Conservation (phyloP, 1,140 invertebrate species). For the Galleria mellonella region DNA sequence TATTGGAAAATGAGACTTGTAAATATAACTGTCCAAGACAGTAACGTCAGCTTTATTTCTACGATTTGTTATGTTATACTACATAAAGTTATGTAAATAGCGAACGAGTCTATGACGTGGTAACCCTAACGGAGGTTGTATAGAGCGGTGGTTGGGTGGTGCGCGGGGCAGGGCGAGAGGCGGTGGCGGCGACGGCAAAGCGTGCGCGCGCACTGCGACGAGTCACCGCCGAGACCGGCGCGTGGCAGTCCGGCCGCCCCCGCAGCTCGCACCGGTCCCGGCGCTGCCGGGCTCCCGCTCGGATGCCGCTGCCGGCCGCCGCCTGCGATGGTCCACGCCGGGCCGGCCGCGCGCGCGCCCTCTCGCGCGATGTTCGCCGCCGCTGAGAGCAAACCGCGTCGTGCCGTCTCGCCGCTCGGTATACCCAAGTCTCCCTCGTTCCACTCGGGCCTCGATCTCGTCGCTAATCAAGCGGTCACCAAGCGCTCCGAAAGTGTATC, state of each 20-base stretch:
- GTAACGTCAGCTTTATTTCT: neutral
- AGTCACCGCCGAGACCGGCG: conserved; percentile 15
- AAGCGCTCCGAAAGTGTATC: conserved; percentile 68
- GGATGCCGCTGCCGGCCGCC: conserved; percentile 67
- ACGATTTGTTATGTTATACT: conserved; percentile 3
- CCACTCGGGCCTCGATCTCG: conserved; percentile 86
- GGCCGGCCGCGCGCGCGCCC: conserved; percentile 66
- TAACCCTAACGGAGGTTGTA: conserved; percentile 37
- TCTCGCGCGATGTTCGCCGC: conserved; percentile 69
- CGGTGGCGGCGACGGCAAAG: conserved; percentile 17
- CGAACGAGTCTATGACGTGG: conserved; percentile 10
- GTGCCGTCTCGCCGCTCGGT: conserved; percentile 75
- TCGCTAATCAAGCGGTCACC: conserved; percentile 75
- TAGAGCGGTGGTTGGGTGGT: conserved; percentile 19
- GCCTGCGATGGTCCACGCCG: conserved; percentile 71
- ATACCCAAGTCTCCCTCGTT: conserved; percentile 90
- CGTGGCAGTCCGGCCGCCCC: conserved; percentile 54
- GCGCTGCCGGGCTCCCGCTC: conserved; percentile 56
- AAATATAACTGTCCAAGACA: neutral
- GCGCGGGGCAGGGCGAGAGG: conserved; percentile 23
- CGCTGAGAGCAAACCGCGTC: conserved; percentile 73
- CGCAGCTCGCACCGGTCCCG: conserved; percentile 56
- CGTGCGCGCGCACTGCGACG: conserved; percentile 9
- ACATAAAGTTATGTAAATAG: conserved; percentile 22
- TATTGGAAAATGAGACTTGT: neutral